Base-by-base conservation (phyloP, 2,113 vertebrate species). In the Saguinus midas region DNA sequence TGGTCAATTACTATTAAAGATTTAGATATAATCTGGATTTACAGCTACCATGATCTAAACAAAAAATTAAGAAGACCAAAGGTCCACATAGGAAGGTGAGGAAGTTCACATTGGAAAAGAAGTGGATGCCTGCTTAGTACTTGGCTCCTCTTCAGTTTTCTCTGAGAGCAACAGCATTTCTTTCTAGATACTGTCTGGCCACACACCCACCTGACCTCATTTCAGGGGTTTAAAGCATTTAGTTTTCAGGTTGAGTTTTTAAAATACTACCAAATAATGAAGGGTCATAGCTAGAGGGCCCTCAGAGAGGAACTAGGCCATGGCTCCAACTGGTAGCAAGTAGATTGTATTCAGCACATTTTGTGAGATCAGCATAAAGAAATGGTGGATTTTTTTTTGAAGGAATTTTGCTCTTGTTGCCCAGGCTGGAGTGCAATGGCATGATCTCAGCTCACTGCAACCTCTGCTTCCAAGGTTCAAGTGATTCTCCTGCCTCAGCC, bases 221-320 rank as follows among this genome's bases (percentile, higher is more conserved):
- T 93, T 89, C 37, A n/a, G 61, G 43, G 70, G 92, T 79, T 91
- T 80, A 92, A 88, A 88, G 21, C 32, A 48, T 96, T 96, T 79
- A 66, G 50, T 72, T 96, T 90, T 90, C 68, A 75, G 73, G 64
- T 52, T 96, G 80, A 11, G 25, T n/a, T 96, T 96, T 84, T 70
- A 40, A 96, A 94, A 82, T 66, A 76, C 12, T 52, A 75, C 35
- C 27, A 95, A 93, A 86, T 95, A 85, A 85, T 82, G 35, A 85
- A 66, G 90, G 85, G 35, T 83, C 87, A 81, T 57, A 81, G 43
- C 25, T 50, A 11, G 58, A 90, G 76, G 48, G 72, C 43, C 70
- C 75, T 89, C 40, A 57, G 72, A 73, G 50, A 89, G 68, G n/a
- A 57, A 95, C 64, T 92, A 78, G 91, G 50, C 76, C 84, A 61